These are phyloP conservation scores for Buathra laborator DNA, from an alignment of 2,888 invertebrate genomes.

Conservation along the genomic window DNA sequence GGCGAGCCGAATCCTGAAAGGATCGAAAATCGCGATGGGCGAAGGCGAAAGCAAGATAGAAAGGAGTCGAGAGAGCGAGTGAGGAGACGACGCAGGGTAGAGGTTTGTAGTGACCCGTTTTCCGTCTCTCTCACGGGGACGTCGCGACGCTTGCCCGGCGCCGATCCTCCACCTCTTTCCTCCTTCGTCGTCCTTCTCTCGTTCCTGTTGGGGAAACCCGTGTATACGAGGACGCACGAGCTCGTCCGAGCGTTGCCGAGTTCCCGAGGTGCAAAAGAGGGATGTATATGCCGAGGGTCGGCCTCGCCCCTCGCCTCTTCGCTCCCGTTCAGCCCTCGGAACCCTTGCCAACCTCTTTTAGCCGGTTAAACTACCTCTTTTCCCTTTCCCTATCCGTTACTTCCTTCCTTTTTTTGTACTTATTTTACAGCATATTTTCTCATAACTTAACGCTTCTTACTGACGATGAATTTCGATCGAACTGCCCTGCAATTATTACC, in stretches of 20 bases:
- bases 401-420: neutral
- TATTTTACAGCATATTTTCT: neutral
- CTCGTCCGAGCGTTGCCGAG: slow-evolving; percentile 72
- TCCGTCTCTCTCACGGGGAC: slow-evolving; percentile 76
- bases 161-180: slow-evolving; percentile 56
- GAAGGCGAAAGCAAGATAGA: slow-evolving; percentile 34
- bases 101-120: slow-evolving; percentile 78
- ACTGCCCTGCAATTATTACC: neutral
- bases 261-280: slow-evolving; percentile 71
- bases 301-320: slow-evolving; percentile 68
- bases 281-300: slow-evolving; percentile 52
- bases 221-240: slow-evolving; percentile 71
- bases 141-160: slow-evolving; percentile 66
- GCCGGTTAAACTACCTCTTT: slow-evolving; percentile 15
- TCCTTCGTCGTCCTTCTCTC: slow-evolving; percentile 51
- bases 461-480: neutral
- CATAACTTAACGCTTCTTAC: neutral
- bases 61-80: slow-evolving; percentile 44
- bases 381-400: neutral
- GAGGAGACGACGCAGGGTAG: slow-evolving; percentile 7
- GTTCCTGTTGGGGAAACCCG: slow-evolving; percentile 59
- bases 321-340: slow-evolving; percentile 21
- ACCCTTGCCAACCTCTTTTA: slow-evolving; percentile 27
- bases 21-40: slow-evolving; percentile 70
- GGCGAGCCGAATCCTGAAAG: slow-evolving; percentile 79